Evolutionary conservation across 2,888 invertebrate species (phyloP), one percentile per base, ranked within the genome.

Genomic region (Catocala fraxini): DNA sequence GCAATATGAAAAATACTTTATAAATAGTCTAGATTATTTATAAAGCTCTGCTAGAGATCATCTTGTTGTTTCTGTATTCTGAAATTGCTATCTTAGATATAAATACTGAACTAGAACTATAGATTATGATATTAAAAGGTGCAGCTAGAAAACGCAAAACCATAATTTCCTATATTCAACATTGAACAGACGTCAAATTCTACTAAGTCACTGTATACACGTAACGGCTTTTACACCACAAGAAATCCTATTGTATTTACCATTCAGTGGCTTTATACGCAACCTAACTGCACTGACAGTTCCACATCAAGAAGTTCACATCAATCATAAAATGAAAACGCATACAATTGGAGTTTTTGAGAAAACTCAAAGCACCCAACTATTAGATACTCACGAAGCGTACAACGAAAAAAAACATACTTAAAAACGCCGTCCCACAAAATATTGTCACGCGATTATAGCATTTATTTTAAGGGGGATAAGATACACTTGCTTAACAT

Each of bases 281-380:
- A 49, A 54, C 39, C 57, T 15, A 41, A 47, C 42, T 49, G 56
- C 45, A 60, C 39, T 39, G 60, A 60, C 54, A 60, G 51, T n/a
- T 54, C 45, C 35, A 51, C 54, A 52, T 52, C 41, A 48, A 47
- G 13, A 54, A 54, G 53, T 55, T 52, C 66, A 62, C 77, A 76
- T 71, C 69, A 70, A 70, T 77, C 71, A 70, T 47, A 59, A 56
- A 51, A 66, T 57, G 66, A 71, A 77, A 77, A 70, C 54, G 63
- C 62, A 58, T 65, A 59, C 65, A 71, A 57, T 61, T 64, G 51
- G 59, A 67, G 49, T 71, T 78, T 78, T 65, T 73, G 65, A 65
- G 63, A 73, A 73, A 75, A 73, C 56, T 52, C 51, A 54, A 57
- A 34, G 52, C 55, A 57, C 52, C 73, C 64, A 67, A 59, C 53